These are phyloP conservation scores for Macrosoma leucophasiata DNA, from an alignment of 2,888 invertebrate species.

Conservation along the genomic window DNA sequence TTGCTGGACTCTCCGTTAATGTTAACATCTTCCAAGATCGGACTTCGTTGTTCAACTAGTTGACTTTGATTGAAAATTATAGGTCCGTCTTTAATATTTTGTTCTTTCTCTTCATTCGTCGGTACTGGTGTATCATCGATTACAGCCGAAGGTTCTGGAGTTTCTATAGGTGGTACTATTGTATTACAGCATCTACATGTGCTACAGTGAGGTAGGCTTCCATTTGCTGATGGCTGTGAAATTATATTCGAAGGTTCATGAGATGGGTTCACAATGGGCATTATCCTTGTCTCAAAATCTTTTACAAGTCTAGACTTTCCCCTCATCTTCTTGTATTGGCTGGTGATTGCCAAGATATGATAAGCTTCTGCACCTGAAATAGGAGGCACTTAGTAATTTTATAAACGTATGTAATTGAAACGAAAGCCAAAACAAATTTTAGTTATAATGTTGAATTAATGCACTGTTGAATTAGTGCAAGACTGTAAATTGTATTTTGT, in stretches of 20 bases:
- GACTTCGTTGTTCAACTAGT: background rate
- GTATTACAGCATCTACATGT: slow-evolving; percentile 3
- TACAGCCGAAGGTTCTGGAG: too few relatives aligned
- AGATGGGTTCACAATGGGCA: background rate
- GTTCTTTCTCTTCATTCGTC: slow-evolving; percentile 9
- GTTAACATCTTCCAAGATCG: background rate
- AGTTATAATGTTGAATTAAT: background rate
- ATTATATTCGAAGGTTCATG: background rate
- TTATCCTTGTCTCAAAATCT: background rate
- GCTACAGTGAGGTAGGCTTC: slow-evolving; percentile 1
- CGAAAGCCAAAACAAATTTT: background rate
- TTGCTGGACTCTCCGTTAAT: background rate
- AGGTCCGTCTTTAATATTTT: slow-evolving; percentile 22
- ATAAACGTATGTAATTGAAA: background rate
- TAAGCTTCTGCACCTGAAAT: slow-evolving; percentile 23
- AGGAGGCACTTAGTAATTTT: background rate
- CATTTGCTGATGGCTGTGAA: background rate
- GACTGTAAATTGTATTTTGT: background rate
- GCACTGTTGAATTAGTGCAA: background rate
- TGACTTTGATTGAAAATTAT: slow-evolving; percentile 23
- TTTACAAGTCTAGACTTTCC: slow-evolving; percentile 19
- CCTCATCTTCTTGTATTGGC: slow-evolving; percentile 21
- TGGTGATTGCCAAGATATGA: slow-evolving; percentile 21
- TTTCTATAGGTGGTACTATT: background rate
- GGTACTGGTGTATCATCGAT: background rate